Evolutionary conservation across 2,797 vertebrate genomes (phyloP), one percentile per base, ranked within the genome.

Genomic region (Muscicapa striata): DNA sequence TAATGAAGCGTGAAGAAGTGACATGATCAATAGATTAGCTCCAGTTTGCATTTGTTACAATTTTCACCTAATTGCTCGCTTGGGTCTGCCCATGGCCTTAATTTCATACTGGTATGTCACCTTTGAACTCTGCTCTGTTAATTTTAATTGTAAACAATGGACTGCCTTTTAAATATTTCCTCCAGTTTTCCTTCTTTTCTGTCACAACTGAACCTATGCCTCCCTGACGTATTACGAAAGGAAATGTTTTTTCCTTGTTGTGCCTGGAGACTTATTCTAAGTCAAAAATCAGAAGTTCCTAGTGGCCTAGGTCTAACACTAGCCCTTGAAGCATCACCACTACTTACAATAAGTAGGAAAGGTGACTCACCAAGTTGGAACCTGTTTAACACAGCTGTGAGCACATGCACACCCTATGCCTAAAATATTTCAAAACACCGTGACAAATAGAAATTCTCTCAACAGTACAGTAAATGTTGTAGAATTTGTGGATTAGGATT

Each of bases 111-210:
- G 69, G 43, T 70, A 91, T 94, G 92, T 95, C 94, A 93, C 92
- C 94, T 97, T 93, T 97, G 95, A 97, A 96, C 84, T 93, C 68
- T 63, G 51, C 51, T 87, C 58, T 90, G 59, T 80, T 87, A 67
- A 80, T 92, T 97, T 96, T 73, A 86, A 88, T 81, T 78, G 61
- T 85, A 97, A 96, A 97, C 90, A 97, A 87, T 86, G 78, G 94
- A 88, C 46, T 69, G 30, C 36, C 74, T 94, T 95, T 89, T 46
- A 82, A 95, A 87, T 86, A 51, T 79, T 95, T 93, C 78, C 54
- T 73, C 34, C 74, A 51, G 43, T 72, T 80, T 79, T 90, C 54
- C 57, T 79, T 94, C 66, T 70, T 70, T 78, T 85, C 41, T 94
- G 64, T 87, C 68, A 90, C 93, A 91, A 82, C 14, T 66, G 52